A percentile compares a stretch with the other conserved stretches of the same genome.
Conservation (phyloP, 2,113 vertebrate genomes). For the Alouatta palliata region DNA sequence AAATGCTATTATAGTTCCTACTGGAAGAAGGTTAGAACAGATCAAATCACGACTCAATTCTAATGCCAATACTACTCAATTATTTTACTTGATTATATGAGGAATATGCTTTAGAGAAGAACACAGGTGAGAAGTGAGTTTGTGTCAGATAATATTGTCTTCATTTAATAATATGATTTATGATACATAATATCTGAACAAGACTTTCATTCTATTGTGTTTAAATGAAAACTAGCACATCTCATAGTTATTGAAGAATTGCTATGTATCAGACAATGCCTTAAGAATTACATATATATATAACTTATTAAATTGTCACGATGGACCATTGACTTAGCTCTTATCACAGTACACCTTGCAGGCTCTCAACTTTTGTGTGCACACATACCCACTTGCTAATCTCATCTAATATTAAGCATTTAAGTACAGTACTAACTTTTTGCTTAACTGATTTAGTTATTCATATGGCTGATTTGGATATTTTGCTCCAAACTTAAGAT, state of each 20-base stretch:
- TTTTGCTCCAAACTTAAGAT: neutral
- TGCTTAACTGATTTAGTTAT: neutral
- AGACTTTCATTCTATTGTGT: neutral
- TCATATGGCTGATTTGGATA: neutral
- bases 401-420: neutral
- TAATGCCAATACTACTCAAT: neutral
- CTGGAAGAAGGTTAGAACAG: neutral
- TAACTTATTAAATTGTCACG: neutral
- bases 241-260: neutral
- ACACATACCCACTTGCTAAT: neutral
- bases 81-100: constrained; percentile 22
- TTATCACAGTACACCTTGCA: neutral
- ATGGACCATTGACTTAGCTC: neutral
- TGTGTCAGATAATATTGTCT: neutral
- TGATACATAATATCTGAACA: neutral
- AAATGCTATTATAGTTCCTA: neutral
- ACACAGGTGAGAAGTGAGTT: neutral
- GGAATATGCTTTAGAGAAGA: neutral
- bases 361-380: neutral
- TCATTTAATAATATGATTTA: constrained; percentile 35
- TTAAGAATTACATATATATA: neutral
- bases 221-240: constrained; percentile 38
- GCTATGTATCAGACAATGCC: neutral
- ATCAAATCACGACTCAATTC: neutral
- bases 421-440: neutral